Evolutionary conservation across 1,140 invertebrate species (phyloP), one percentile per base, ranked within the genome.

Genomic region (Drosophila melanica): DNA sequence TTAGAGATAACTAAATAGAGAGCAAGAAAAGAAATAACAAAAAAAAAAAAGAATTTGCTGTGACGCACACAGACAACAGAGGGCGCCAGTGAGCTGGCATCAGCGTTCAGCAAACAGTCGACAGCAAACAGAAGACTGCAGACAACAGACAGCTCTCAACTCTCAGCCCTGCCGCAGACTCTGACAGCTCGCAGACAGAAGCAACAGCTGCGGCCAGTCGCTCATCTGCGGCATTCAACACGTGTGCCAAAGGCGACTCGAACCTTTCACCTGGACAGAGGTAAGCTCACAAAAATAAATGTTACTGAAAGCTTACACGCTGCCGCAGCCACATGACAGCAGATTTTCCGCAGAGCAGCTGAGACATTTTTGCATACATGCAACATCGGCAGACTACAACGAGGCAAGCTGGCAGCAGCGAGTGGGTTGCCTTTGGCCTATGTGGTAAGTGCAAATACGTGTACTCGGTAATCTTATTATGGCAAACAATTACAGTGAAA

Each of bases 291-390:
- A 35, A 35, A 42, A 55, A 54, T 44, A 35, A 27, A 50, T 47
- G 30, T 55, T 12, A 30, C 14, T n/a, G 20, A 20, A 35, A 57
- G 27, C 33, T 35, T 51, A 50, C 35, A 62, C 6, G 39, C 50
- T 53, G 66, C 69, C 20, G 6, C 20, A 57, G 55, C 42, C 47
- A 64, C 53, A 63, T 74, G 71, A 75, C 71, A 77, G 44, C 27
- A 60, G 65, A 69, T 69, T 64, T 64, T 54, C 64, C 54, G 47
- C 50, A 16, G 35, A 69, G 47, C 75, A 77, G 64, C 75, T 70
- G 75, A 8, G 64, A 41, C 75, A 27, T 12, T 30, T 48, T 39
- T 58, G 48, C 50, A 33, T 53, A 11, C 27, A 14, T 59, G 58
- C 58, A 44, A 64, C 67, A 60, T 14, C 35, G 9, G 33, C 30